These are phyloP conservation scores for Drymodes brunneopygia DNA, from an alignment of 2,113 vertebrate genomes.

Conservation along the genomic window DNA sequence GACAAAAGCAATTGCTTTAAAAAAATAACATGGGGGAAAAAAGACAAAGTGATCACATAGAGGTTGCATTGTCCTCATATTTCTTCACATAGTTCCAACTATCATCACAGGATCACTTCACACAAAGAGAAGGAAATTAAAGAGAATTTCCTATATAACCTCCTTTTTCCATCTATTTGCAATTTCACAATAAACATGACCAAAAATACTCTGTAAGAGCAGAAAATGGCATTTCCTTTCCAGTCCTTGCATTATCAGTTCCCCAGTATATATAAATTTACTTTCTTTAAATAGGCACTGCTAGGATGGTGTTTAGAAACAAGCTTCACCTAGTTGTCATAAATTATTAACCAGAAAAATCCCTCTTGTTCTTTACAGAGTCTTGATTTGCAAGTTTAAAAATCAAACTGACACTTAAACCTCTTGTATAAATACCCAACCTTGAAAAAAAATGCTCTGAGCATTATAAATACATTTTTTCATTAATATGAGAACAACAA, in stretches of 20 bases:
- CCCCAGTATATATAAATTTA: background rate
- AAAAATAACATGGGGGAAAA: background rate
- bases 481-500: conserved; percentile 58
- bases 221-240: background rate
- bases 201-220: background rate
- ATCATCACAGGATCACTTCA: background rate
- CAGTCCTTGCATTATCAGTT: background rate
- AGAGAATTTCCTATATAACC: background rate
- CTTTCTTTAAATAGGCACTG: conserved; percentile 33
- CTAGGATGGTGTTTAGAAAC: conserved; percentile 23
- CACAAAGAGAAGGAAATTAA: background rate
- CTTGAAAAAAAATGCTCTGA: conserved; percentile 53
- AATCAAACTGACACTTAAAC: conserved; percentile 66
- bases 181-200: background rate
- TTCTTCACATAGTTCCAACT: background rate
- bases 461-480: conserved; percentile 67
- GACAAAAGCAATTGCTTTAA: background rate
- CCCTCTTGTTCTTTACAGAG: conserved; percentile 46
- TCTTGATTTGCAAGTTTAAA: conserved; percentile 70
- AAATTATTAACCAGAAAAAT: conserved; percentile 70
- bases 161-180: background rate
- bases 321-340: conserved; percentile 52
- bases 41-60: background rate
- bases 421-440: conserved; percentile 59
- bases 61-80: background rate